Percentiles rank a stretch among this genome's conserved stretches.
Evolutionary conservation across 2,888 invertebrate species (phyloP).

Genomic region (Phytoseiulus persimilis): DNA sequence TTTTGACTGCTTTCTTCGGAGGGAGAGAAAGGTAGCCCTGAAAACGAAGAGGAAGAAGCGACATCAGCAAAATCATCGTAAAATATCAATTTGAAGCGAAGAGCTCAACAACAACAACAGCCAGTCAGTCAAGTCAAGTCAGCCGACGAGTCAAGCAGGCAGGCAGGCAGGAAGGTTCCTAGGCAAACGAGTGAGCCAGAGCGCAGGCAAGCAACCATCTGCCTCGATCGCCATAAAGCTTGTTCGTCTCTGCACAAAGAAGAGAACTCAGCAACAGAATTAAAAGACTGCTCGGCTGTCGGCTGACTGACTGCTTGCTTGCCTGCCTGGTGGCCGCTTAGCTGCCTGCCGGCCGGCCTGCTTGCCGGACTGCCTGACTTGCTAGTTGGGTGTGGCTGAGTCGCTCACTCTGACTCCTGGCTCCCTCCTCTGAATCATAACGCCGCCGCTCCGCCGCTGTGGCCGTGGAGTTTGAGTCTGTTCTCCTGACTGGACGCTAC

Average conservation of each 20-base stretch:
- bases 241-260: conserved; percentile 5
- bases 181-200: not conserved
- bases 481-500: not conserved
- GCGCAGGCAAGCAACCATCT: not conserved
- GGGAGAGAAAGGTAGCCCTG: not conserved
- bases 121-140: not conserved
- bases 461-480: not conserved
- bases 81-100: conserved; percentile 5
- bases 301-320: not conserved
- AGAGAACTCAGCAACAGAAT: not conserved
- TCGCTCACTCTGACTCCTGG: conserved; percentile 5
- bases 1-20: not conserved
- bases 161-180: not conserved
- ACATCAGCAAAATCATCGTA: conserved; percentile 5
- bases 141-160: not conserved
- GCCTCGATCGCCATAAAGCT: conserved; percentile 5
- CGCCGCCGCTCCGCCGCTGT: not conserved
- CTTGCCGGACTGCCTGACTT: not conserved
- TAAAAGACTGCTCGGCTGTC: conserved; percentile 5
- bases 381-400: not conserved
- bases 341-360: not conserved
- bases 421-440: not conserved
- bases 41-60: not conserved
- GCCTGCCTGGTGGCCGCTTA: not conserved
- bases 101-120: not conserved